Evolutionary conservation across 2,113 vertebrate species (phyloP).

Genomic region (Setophaga petechia): DNA sequence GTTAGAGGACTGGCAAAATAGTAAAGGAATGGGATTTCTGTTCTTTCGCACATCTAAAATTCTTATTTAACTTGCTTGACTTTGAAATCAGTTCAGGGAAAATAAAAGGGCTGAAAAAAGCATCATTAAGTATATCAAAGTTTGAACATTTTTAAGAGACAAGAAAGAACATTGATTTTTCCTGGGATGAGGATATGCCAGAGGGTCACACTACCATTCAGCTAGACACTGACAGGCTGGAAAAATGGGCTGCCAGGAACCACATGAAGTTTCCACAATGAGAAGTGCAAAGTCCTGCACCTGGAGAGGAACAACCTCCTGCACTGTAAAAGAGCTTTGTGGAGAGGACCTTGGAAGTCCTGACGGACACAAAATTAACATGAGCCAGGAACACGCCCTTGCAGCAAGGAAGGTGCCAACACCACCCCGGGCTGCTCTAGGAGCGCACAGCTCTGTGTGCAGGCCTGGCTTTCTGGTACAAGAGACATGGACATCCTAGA

Average conservation of each 20-base stretch:
- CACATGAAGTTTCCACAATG: background rate
- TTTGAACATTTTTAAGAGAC: background rate
- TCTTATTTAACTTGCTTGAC: constrained; percentile 30
- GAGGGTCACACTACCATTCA: background rate
- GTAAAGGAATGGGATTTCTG: background rate
- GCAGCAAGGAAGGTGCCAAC: background rate
- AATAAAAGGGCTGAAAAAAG: constrained; percentile 21
- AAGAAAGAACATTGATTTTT: background rate
- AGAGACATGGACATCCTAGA: background rate
- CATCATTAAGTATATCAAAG: constrained; percentile 8
- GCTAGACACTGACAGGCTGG: background rate
- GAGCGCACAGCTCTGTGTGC: background rate
- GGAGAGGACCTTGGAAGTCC: background rate
- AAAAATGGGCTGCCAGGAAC: background rate
- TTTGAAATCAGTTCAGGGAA: constrained; percentile 6
- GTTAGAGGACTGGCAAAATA: background rate
- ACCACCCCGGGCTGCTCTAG: background rate
- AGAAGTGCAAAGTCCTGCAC: background rate
- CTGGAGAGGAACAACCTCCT: background rate
- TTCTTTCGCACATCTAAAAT: constrained; percentile 1
- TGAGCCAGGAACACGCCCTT: background rate
- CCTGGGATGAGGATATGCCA: background rate
- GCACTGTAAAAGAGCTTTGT: background rate
- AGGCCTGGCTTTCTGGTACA: background rate
- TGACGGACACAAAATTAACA: background rate